Base-by-base conservation (phyloP, 2,797 vertebrate species). In the Esox lucius region DNA sequence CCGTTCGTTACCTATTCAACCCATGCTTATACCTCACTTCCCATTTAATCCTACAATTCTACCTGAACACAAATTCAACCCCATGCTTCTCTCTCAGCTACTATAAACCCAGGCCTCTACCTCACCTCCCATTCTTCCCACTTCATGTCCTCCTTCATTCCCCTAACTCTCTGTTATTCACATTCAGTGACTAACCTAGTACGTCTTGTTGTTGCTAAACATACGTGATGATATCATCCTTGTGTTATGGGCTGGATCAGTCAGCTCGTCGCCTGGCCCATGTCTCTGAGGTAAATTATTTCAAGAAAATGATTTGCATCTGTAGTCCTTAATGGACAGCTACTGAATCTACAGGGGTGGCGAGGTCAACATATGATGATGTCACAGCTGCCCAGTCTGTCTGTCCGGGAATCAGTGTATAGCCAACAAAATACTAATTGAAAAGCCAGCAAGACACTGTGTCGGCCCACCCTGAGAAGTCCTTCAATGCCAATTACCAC, bases 241-340 rank as follows among this genome's bases (percentile, higher is more conserved):
- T 62, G 80, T 69, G 76, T 75, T 71, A 62, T 39, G 15, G 65
- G 62, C 78, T 80, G 69, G 76, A 78, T 68, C 16, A 64, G 78
- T 67, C 16, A 59, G 0, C 68, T 85, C 83, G 84, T 86, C 59
- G 70, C 70, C 81, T 31, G 3, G 76, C 78, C 81, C 4, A 22
- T 72, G 74, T 83, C 75, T 86, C 73, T 78, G 46, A 46, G 70
- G 76, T 87, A 80, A 86, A 92, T 90, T 88, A 90, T 91, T 90
- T 79, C 88, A 80, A 80, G 78, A 9, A 56, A 22, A 64, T 78
- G 81, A 76, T 53, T 62, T 2, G 88, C 81, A 91, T 91, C 15
- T 19, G 71, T 79, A 91, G 75, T 79, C 88, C 72, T 83, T 71
- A 84, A 89, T 84, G 76, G 84, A 24, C 62, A n/a, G 77, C 83